Evolutionary conservation across 1,140 invertebrate species (phyloP).

Genomic region (Cydia splendana): DNA sequence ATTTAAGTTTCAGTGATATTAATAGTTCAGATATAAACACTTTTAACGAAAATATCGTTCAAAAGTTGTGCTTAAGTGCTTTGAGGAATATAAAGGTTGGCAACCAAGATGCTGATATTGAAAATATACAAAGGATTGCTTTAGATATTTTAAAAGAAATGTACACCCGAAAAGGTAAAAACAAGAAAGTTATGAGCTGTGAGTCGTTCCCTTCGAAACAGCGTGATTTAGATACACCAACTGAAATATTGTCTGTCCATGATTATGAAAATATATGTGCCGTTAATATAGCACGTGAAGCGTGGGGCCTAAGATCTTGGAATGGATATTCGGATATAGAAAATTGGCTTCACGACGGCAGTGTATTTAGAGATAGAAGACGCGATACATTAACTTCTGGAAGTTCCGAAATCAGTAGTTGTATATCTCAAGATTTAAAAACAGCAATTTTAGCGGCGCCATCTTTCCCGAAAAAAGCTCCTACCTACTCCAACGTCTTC

Average conservation of each 20-base stretch:
- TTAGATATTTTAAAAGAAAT: slow-evolving; percentile 79
- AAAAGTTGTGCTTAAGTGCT: slow-evolving; percentile 77
- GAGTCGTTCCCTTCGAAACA: slow-evolving; percentile 58
- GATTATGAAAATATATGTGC: slow-evolving; percentile 86
- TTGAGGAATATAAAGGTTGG: slow-evolving; percentile 79
- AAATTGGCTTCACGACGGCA: slow-evolving; percentile 83
- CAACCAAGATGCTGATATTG: slow-evolving; percentile 77
- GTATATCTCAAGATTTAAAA: slow-evolving; percentile 70
- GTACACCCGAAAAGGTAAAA: slow-evolving; percentile 75
- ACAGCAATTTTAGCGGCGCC: slow-evolving; percentile 72
- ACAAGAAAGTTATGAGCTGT: slow-evolving; percentile 56
- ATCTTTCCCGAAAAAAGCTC: slow-evolving; percentile 67
- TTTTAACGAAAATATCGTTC: slow-evolving; percentile 79
- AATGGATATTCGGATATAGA: slow-evolving; percentile 84
- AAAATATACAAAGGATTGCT: slow-evolving; percentile 79
- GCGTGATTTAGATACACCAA: slow-evolving; percentile 80
- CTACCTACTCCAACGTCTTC: slow-evolving; percentile 72
- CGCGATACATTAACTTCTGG: slow-evolving; percentile 81
- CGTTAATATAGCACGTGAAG: slow-evolving; percentile 83
- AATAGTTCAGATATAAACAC: slow-evolving; percentile 79
- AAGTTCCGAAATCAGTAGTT: slow-evolving; percentile 77
- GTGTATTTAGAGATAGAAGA: slow-evolving; percentile 80
- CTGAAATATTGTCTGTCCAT: slow-evolving; percentile 82
- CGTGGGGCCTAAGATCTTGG: slow-evolving; percentile 85
- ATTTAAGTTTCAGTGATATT: slow-evolving; percentile 79